Percentiles rank a stretch among this genome's conserved stretches.
Evolutionary conservation across 2,113 vertebrate species (phyloP).

Genomic region (Heliornis fulica): DNA sequence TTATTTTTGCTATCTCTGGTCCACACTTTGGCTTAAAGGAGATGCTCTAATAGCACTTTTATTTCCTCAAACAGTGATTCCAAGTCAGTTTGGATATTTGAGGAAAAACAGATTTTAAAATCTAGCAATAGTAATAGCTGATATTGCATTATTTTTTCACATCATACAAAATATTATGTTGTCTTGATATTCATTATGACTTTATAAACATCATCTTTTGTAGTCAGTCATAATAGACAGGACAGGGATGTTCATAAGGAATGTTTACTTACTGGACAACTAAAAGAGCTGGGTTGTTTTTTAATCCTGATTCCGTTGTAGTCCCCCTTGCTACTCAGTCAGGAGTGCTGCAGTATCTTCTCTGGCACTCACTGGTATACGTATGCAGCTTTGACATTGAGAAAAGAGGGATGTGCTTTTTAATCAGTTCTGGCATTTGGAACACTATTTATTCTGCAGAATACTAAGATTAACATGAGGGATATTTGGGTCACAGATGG

Average conservation of each 20-base stretch:
- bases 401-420: conserved; percentile 31
- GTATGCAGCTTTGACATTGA: conserved; percentile 70
- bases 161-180: background rate
- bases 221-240: background rate
- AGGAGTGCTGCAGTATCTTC: conserved; percentile 61
- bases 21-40: background rate
- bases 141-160: background rate
- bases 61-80: conserved; percentile 27
- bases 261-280: background rate
- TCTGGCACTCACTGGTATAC: conserved; percentile 37
- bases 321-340: conserved; percentile 23
- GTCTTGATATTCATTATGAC: background rate
- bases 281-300: conserved; percentile 27
- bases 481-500: conserved; percentile 67
- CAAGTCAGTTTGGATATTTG: background rate
- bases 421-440: conserved; percentile 49
- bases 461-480: conserved; percentile 43
- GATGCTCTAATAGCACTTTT: conserved; percentile 5
- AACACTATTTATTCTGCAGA: conserved; percentile 45
- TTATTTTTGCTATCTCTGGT: background rate
- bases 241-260: background rate
- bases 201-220: background rate
- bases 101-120: conserved; percentile 11
- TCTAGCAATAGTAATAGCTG: conserved; percentile 21
- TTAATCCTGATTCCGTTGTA: conserved; percentile 7